These are phyloP conservation scores for Elaphurus davidianus DNA, from an alignment of 2,113 vertebrate species.

Conservation along the genomic window DNA sequence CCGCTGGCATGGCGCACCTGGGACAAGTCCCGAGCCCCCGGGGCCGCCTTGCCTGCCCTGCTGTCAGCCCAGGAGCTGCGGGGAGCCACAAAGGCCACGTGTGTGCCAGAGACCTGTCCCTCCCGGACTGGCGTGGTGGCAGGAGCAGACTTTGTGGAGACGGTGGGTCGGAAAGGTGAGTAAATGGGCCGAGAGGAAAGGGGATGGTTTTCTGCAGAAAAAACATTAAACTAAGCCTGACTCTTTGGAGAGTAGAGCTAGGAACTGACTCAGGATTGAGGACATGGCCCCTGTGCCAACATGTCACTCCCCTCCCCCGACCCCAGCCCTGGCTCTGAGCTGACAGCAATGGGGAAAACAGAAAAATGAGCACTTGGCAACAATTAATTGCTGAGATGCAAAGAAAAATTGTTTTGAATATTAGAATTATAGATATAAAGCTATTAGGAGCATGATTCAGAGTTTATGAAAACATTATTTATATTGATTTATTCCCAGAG, in stretches of 20 bases:
- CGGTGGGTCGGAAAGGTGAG: rapidly evolving
- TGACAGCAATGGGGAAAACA: neutral
- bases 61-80: neutral
- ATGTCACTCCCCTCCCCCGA: neutral
- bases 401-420: slow-evolving; percentile 61
- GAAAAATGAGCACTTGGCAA: neutral
- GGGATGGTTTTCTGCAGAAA: neutral
- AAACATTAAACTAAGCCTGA: rapidly evolving
- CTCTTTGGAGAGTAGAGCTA: neutral
- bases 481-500: slow-evolving; percentile 77
- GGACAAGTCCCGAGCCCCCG: neutral
- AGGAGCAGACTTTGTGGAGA: neutral
- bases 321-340: neutral
- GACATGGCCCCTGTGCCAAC: neutral
- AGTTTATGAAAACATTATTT: slow-evolving; percentile 73
- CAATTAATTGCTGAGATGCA: slow-evolving; percentile 47
- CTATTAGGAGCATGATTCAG: slow-evolving; percentile 61
- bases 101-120: rapidly evolving
- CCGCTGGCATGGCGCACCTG: neutral
- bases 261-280: neutral
- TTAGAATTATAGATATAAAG: slow-evolving; percentile 54
- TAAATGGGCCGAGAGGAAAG: neutral
- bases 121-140: neutral
- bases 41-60: rapidly evolving
- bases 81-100: rapidly evolving